Evolutionary conservation across 2,797 vertebrate genomes (phyloP), one percentile per base, ranked within the genome.

Genomic region (Malacoraja senta): DNA sequence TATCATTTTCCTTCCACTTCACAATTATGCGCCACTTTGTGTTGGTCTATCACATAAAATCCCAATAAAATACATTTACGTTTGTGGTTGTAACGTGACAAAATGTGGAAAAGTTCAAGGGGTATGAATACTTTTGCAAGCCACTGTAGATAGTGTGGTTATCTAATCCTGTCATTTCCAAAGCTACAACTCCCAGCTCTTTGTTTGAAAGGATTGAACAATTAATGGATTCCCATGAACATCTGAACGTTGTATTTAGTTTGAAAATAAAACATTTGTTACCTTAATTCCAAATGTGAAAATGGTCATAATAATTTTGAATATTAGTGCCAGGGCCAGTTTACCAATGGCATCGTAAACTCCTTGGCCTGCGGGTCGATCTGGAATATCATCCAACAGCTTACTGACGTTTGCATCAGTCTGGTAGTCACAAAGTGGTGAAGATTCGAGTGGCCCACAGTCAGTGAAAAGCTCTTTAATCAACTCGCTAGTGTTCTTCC

Each of bases 241-340:
- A 76, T 38, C 24, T 92, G 15, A 76, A 68, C 58, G 21, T 53
- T 91, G 19, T n/a, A 35, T 26, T 76, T 19, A 92, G 12, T 71
- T n/a, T 38, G 35, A 92, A 38, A 10, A 72, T 76, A 92, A 58
- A 92, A 29, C 61, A 88, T 68, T 13, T 17, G 8, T 61, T 95
- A 99, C 99, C 99, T 99, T 99, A 92, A 99, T 97, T 93, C 99
- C 99, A 63, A 99, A 99, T 81, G 99, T 99, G 96, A 99, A 99
- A 81, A 99, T 99, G 76, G 99, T 99, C 98, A 99, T 99, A 95
- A 99, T 98, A 95, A 99, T 99, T 95, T 99, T 99, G 95, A 99
- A 99, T 95, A 99, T 96, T 94, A 99, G 98, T 0, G 99, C 99
- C 95, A 99, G 96, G 95, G 98, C 98, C 71, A 99, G 96, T 95